Base-by-base conservation (phyloP, 2,113 vertebrate genomes). In the Penelope pileata region DNA sequence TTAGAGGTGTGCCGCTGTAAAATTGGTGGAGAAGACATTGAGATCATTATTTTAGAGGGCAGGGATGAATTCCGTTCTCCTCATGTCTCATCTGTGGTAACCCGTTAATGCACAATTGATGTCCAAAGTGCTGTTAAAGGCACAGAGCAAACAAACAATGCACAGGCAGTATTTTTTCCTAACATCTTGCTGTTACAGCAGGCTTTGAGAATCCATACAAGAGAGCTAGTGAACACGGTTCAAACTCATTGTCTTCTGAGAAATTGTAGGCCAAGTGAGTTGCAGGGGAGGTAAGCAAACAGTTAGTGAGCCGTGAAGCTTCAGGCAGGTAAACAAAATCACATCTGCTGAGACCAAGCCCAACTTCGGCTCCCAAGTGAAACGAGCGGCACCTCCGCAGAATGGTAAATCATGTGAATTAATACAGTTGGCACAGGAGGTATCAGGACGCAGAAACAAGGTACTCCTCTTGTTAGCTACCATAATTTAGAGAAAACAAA, bases 311-410 rank as follows among this genome's bases (percentile, higher is more conserved):
- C 76, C 86, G 36, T 21, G 83, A 85, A 93, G 75, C 83, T 93
- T 84, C 69, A 87, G 86, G 69, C 92, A 95, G 86, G 85, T 94
- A 96, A 96, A 95, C 83, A 94, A 86, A 95, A 93, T 75, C 86
- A 69, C 88, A 90, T 94, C 94, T 96, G 93, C 56, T 88, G 75
- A 68, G 85, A 95, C 79, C 68, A 86, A 88, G 36, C 58, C 75
- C 58, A 94, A 5, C 36, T 91, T 81, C 72, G 32, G 38, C 69
- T 95, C 91, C 48, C 4, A 22, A 75, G 76, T 74, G 91, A 68
- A 72, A 63, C 51, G 59, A 86, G 40, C 7, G 34, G 83, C 40
- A 81, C 60, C 69, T 86, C 90, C 45, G 40, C 29, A n/a, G 76
- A 72, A 88, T 79, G 43, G 42, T 78, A 68, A 90, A 91, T 88